Evolutionary conservation across 2,888 invertebrate species (phyloP).

Genomic region (Euclidia mi): DNA sequence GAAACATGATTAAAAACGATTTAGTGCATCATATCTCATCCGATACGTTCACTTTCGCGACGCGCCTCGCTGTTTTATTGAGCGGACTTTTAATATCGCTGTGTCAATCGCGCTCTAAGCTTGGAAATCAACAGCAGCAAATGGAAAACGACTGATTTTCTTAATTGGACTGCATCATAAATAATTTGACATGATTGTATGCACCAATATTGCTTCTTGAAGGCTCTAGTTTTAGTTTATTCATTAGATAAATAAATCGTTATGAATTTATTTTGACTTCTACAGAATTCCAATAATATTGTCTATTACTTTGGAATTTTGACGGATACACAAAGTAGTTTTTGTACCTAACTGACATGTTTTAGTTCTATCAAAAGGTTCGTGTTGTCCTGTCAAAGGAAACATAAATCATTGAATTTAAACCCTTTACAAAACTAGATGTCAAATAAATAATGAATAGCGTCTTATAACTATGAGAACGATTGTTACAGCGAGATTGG

Average conservation of each 20-base stretch:
- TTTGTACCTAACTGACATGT: neutral
- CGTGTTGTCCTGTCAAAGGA: constrained; percentile 47
- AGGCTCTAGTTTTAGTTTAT: too few relatives aligned
- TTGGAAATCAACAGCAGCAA: constrained; percentile 15
- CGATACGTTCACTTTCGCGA: constrained; percentile 50
- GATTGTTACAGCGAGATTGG: constrained; percentile 76
- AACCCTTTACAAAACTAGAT: constrained; percentile 68
- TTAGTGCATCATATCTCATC: constrained; percentile 68
- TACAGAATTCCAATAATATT: too few relatives aligned
- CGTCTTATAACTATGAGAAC: constrained; percentile 68
- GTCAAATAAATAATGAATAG: constrained; percentile 78
- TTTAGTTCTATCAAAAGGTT: constrained; percentile 16
- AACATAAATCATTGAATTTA: constrained; percentile 79
- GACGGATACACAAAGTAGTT: constrained; percentile 7
- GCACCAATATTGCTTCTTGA: too few relatives aligned
- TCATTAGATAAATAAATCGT: too few relatives aligned
- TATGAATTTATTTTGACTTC: too few relatives aligned
- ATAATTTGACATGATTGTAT: too few relatives aligned
- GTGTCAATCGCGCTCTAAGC: constrained; percentile 45
- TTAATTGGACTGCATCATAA: too few relatives aligned
- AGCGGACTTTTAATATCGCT: constrained; percentile 42
- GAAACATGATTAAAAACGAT: constrained; percentile 82
- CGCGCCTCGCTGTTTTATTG: constrained; percentile 42
- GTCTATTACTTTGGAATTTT: too few relatives aligned
- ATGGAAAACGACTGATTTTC: too few relatives aligned